phyloP scores from a whole-genome alignment of 23 tunicate species.

The Oikopleura dioica region DNA sequence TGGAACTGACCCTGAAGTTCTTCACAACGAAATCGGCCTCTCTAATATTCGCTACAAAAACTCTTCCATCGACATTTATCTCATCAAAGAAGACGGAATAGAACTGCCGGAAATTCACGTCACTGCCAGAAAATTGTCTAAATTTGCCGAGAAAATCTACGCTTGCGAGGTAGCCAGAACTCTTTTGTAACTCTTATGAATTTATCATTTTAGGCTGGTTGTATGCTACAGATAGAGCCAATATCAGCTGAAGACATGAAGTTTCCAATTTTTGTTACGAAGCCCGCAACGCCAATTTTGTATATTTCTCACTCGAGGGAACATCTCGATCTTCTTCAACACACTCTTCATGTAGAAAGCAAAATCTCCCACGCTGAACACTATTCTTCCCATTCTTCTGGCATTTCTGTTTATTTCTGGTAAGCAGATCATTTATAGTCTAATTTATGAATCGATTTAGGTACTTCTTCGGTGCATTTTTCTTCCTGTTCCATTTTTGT shows the following conservation, averaged over 20 bases:
- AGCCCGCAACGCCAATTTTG: constrained; percentile 47
- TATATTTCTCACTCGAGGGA: constrained; percentile 57
- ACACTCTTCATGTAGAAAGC: constrained; percentile 30
- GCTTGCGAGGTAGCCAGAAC: not conserved
- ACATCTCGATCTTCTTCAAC: constrained; percentile 31
- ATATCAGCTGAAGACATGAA: constrained; percentile 10
- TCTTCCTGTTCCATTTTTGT: not conserved
- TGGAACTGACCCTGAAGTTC: constrained; percentile 42
- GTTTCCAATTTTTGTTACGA: constrained; percentile 48
- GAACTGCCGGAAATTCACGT: constrained; percentile 26
- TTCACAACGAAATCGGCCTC: constrained; percentile 67
- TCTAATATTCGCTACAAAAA: constrained; percentile 35
- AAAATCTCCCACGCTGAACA: constrained; percentile 39
- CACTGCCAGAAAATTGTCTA: constrained; percentile 17
- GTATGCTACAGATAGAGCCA: constrained; percentile 13
- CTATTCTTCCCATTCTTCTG: not conserved
- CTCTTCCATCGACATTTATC: constrained; percentile 24
- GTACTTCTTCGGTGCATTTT: not conserved
- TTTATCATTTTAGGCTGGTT: constrained; percentile 83
- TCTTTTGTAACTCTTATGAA: not conserved
- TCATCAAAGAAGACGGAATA: constrained; percentile 15
- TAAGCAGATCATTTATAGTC: not conserved
- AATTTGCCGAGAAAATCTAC: not conserved
- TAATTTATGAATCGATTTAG: not conserved
- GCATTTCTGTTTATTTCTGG: not conserved